These are phyloP conservation scores for Anabacerthia variegaticeps DNA, from an alignment of 2,797 vertebrate species.

Conservation along the genomic window DNA sequence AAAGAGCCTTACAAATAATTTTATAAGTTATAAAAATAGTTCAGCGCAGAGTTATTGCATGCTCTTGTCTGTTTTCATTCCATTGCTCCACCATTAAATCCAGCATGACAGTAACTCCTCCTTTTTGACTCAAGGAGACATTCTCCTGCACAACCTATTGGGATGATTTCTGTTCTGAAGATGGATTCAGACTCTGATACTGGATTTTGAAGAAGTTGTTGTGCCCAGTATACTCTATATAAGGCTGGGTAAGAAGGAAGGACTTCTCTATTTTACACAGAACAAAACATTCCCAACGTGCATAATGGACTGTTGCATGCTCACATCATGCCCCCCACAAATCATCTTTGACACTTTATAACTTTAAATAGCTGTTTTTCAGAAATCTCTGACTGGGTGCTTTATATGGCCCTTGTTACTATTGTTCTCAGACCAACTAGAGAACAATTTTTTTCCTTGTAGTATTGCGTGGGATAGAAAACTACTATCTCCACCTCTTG, in stretches of 20 bases:
- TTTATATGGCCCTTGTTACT: neutral
- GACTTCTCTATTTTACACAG: neutral
- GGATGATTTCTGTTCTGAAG: neutral
- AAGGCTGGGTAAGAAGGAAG: neutral
- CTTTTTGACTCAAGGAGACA: neutral
- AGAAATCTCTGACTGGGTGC: neutral
- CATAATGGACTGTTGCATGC: neutral
- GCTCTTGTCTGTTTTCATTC: neutral
- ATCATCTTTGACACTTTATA: neutral
- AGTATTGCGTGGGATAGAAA: neutral
- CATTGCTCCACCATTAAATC: neutral
- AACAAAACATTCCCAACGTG: neutral
- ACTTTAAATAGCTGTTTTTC: neutral
- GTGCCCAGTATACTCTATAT: neutral
- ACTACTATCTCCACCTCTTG: neutral
- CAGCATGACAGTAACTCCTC: neutral
- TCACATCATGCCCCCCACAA: neutral
- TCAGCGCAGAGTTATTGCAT: neutral
- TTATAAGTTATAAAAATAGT: neutral
- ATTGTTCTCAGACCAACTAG: neutral
- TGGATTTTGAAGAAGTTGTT: neutral
- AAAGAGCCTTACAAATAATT: neutral
- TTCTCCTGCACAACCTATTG: neutral
- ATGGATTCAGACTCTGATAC: neutral
- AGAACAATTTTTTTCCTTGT: neutral